Percentiles rank a stretch among this genome's conserved stretches.
Evolutionary conservation across 2,113 vertebrate genomes (phyloP).

Genomic region (Brienomyrus longianalis): DNA sequence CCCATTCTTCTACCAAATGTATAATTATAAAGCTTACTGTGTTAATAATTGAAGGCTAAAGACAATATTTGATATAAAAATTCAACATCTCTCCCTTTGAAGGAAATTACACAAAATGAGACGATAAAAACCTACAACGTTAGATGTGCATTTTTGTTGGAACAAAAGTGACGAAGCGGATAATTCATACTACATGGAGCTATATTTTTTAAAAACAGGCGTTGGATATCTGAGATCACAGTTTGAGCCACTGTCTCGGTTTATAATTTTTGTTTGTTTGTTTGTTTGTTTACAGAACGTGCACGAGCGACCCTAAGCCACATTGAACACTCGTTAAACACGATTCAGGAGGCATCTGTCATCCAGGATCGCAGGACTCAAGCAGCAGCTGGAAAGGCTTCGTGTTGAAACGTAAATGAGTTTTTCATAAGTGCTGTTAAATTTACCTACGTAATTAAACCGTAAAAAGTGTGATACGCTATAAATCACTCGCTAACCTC

Average conservation of each 20-base stretch:
- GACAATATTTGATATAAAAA: not conserved
- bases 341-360: no score
- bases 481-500: constrained; percentile 9
- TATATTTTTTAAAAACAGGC: not conserved
- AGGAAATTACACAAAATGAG: not conserved
- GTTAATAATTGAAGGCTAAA: not conserved
- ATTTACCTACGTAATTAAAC: not conserved
- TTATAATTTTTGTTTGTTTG: not conserved
- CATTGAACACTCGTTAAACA: not conserved
- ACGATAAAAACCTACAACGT: not conserved
- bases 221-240: not conserved
- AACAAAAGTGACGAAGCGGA: not conserved
- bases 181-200: not conserved
- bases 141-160: not conserved
- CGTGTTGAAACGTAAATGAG: not conserved
- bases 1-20: not conserved
- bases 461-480: not conserved
- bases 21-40: not conserved
- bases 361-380: not conserved
- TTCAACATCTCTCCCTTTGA: not conserved
- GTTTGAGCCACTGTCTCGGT: not conserved
- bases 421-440: not conserved
- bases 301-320: not conserved
- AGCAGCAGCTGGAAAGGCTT: not conserved
- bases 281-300: not conserved